Base-by-base conservation (phyloP, 2,113 vertebrate species). In the Zapus hudsonius region DNA sequence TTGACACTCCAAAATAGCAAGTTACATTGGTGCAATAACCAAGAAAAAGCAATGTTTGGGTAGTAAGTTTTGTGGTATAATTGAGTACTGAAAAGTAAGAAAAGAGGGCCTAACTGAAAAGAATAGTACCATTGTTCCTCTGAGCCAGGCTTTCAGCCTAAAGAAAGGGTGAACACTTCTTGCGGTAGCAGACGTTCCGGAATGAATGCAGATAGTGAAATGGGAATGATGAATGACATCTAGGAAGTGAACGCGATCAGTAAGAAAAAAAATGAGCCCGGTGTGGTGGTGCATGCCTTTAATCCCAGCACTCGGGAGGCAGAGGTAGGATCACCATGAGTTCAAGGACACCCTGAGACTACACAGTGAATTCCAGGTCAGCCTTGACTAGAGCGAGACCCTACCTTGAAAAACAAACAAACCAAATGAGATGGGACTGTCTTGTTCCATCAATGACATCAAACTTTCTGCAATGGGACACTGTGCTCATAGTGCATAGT, bases 71-170 rank as follows among this genome's bases (percentile, higher is more conserved):
- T 42, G 36, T 16, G 93, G 57, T 38, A 31, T 61, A 87, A 87
- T 25, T n/a, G 36, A 73, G 29, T 55, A 84, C 1, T 42, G 52
- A 93, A 90, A 87, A 64, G 47, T 78, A 55, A 76, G 36, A 67
- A 44, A 82, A 59, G 79, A 79, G 42, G 10, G 59, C 66, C 15
- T 91, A 33, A 90, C 72, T 61, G 79, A 90, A 86, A 92, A 92
- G 7, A 5, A 25, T 61, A 79, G 84, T 73, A 4, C 40, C 40
- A 38, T 42, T 59, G 13, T 22, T 82, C 27, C 40, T 86, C 27
- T 27, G 66, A 80, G 25, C 17, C 36, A 75, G 66, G 10, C 36
- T 87, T 84, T 81, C 33, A 93, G 74, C 19, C 75, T 59, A 36
- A 63, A 15, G 12, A 74, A 40, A 81, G 31, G 73, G 7, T n/a